These are phyloP conservation scores for Drosophila sordidula DNA, from an alignment of 2,888 invertebrate genomes.

Conservation along the genomic window DNA sequence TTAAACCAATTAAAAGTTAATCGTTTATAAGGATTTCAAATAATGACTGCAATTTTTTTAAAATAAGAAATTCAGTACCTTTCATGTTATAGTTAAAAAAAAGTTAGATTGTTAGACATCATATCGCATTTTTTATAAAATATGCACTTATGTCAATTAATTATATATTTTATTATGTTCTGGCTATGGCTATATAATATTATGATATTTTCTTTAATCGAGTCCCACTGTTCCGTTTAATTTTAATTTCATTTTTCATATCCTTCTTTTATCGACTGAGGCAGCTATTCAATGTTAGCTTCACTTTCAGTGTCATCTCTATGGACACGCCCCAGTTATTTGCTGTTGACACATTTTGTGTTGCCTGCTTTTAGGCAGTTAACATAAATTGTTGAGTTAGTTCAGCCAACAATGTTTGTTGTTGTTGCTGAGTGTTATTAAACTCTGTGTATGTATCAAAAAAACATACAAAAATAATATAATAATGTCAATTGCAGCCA, in stretches of 20 bases:
- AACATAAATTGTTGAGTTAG: slow-evolving; percentile 12
- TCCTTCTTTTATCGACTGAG: neutral
- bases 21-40: too few species aligned
- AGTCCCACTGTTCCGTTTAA: too few species aligned
- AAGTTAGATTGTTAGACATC: too few species aligned
- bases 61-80: too few species aligned
- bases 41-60: too few species aligned
- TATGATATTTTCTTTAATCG: too few species aligned
- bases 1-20: too few species aligned
- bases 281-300: neutral
- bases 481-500: neutral
- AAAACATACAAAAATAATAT: neutral
- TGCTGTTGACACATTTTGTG: slow-evolving; percentile 5
- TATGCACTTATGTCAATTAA: too few species aligned
- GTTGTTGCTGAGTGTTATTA: slow-evolving; percentile 2
- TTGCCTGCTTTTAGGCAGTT: slow-evolving; percentile 68
- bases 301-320: slow-evolving; percentile 12
- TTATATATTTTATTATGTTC: too few species aligned
- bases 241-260: neutral
- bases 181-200: too few species aligned
- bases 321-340: slow-evolving; percentile 14
- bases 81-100: too few species aligned
- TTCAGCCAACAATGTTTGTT: neutral
- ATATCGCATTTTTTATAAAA: too few species aligned
- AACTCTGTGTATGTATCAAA: neutral